Conservation (phyloP, 2,113 vertebrate species). For the Peromyscus polionotus region DNA sequence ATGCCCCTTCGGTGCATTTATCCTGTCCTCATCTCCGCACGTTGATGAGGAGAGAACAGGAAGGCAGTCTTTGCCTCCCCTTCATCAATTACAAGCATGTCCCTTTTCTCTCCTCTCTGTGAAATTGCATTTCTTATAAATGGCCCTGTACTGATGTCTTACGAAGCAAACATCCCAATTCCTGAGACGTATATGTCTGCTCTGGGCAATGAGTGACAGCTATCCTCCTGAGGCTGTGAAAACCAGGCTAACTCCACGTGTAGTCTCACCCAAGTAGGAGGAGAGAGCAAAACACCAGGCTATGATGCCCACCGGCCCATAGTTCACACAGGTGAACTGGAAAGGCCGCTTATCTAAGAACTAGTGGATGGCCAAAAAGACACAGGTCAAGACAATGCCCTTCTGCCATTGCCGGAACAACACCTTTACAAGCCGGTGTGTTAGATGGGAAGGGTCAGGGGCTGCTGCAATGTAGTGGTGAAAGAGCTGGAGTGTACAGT, state of each 20-base stretch:
- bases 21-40: conserved; percentile 29
- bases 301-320: neutral
- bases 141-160: neutral
- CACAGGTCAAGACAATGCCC: neutral
- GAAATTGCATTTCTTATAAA: conserved; percentile 76
- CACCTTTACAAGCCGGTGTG: neutral
- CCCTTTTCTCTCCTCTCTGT: neutral
- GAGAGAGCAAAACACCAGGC: neutral
- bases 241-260: accelerated
- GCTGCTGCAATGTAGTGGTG: neutral
- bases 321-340: neutral
- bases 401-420: conserved; percentile 23
- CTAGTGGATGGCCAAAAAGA: conserved; percentile 12
- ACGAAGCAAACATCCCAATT: neutral
- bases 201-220: neutral
- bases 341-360: conserved; percentile 28
- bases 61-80: neutral
- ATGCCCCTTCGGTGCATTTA: conserved; percentile 26
- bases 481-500: neutral
- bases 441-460: accelerated
- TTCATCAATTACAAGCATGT: conserved; percentile 62
- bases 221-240: neutral
- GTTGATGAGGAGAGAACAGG: accelerated
- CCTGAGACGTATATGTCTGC: conserved; percentile 8
- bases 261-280: neutral